A percentile compares a stretch with the other conserved stretches of the same genome.
These are phyloP conservation scores for Dasyornis broadbenti DNA, from an alignment of 2,113 vertebrate genomes.

Conservation along the genomic window DNA sequence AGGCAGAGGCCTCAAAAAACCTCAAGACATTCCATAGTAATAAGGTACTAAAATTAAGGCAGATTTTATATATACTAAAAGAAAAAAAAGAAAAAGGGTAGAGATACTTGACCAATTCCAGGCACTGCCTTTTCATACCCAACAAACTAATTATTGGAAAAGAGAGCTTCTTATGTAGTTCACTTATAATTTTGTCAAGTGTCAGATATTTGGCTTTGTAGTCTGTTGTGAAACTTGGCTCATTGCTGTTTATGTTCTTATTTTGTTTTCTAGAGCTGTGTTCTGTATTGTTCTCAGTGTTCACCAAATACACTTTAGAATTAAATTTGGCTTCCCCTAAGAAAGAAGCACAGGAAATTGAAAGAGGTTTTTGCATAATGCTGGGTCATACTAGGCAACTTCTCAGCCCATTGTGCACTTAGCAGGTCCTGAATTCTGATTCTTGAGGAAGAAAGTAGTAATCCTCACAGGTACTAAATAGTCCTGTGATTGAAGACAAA, in stretches of 20 bases:
- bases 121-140: neutral
- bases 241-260: neutral
- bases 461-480: neutral
- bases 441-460: neutral
- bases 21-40: neutral
- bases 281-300: neutral
- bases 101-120: neutral
- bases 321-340: neutral
- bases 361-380: neutral
- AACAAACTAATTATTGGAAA: neutral
- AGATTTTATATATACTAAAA: neutral
- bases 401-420: neutral
- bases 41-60: neutral
- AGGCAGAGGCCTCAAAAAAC: neutral
- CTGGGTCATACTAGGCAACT: neutral
- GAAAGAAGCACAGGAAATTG: neutral
- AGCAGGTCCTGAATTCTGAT: neutral
- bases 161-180: neutral
- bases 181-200: neutral
- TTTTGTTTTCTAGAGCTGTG: neutral
- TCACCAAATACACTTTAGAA: neutral
- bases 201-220: neutral
- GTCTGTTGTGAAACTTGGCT: neutral
- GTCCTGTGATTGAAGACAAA: neutral
- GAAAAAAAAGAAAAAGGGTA: neutral